Base-by-base conservation (phyloP, 1,140 invertebrate species). In the Anoplolepis gracilipes region DNA sequence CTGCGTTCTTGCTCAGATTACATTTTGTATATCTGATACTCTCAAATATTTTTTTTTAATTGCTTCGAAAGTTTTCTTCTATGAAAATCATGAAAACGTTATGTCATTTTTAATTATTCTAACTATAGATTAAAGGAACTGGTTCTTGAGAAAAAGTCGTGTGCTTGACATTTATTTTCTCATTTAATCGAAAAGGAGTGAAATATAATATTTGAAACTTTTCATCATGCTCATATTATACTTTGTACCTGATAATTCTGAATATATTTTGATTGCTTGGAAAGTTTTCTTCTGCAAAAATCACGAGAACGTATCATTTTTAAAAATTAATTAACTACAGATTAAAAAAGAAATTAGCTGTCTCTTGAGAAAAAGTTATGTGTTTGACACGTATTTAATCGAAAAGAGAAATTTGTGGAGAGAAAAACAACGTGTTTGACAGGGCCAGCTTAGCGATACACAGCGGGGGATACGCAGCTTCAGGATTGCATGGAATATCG, bases 91-190 rank as follows among this genome's bases (percentile, higher is more conserved):
- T 13, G 72, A 33, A 22, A 25, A 2, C 7, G 19, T n/a, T n/a
- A n/a, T 42, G 22, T 78, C 22, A 39, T 36, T 33, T 65, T 78
- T 49, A 78, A 77, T 77, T 65, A 65, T 46, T 76, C 62, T 39
- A 49, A 13, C 25, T 16, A 16, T n/a, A 22, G n/a, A 64, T 77
- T 76, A 46, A 33, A 42, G 10, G 13, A 16, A 28, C 6, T 36
- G 33, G 2, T 1, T 36, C 33, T 36, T 6, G 33, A 36, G 33
- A 49, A 42, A 57, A 39, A 81, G 30, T 13, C 28, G 6, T n/a
- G 28, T 16, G 62, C 11, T 42, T 36, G 33, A 1, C 25, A 30
- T 16, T 33, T 33, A n/a, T 30, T 49, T 49, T 19, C 4, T 49
- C 16, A 49, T 49, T 49, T 49, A 25, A 22, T 13, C n/a, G n/a